phyloP scores from a whole-genome alignment of 2,113 vertebrate genomes.

The Zingel zingel region DNA sequence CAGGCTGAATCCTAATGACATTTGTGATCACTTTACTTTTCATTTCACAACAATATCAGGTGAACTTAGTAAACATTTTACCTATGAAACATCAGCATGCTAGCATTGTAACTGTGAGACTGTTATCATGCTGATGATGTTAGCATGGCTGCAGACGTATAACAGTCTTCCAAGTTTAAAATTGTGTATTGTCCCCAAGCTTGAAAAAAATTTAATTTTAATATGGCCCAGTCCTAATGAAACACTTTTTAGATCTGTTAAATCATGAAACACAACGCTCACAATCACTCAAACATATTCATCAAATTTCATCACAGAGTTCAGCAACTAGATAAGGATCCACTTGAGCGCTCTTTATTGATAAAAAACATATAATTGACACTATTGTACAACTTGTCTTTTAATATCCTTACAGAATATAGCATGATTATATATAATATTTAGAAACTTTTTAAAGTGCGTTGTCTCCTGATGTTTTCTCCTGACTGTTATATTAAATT shows the following conservation, averaged over 20 bases:
- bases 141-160: neutral
- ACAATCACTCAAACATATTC: neutral
- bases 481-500: neutral
- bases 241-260: neutral
- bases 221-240: neutral
- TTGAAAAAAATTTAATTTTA: neutral
- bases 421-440: neutral
- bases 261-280: neutral
- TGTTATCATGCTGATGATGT: neutral
- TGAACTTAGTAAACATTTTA: too few relatives aligned
- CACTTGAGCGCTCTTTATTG: neutral
- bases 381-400: neutral
- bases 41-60: too few relatives aligned
- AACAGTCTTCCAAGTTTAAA: neutral
- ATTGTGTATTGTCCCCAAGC: neutral
- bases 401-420: neutral
- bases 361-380: neutral
- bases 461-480: neutral
- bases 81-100: neutral
- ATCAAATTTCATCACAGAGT: neutral
- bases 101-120: neutral
- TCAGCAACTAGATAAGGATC: neutral
- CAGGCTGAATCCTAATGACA: too few relatives aligned
- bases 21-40: too few relatives aligned
- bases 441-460: neutral